Percentiles rank a stretch among this genome's conserved stretches.
phyloP scores from a whole-genome alignment of 2,797 vertebrate species.

The Crenuchus spilurus region DNA sequence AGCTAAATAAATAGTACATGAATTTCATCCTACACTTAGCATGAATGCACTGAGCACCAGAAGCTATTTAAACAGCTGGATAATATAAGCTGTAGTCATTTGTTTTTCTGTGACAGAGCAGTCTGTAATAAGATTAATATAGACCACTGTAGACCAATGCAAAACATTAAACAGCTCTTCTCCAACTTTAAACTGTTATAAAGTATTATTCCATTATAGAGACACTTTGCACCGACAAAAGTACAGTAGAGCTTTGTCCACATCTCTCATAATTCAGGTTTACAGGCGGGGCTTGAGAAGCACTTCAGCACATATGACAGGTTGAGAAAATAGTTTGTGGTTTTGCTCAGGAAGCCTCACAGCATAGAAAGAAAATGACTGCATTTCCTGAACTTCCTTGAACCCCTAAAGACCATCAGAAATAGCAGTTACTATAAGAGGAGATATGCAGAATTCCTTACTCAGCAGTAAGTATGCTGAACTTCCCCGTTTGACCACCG shows the following conservation, averaged over 20 bases:
- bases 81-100: too few species aligned
- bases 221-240: not conserved
- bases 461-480: slow-evolving; percentile 50
- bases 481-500: slow-evolving; percentile 47
- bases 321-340: slow-evolving; percentile 63
- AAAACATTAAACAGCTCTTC: not conserved
- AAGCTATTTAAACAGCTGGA: too few species aligned
- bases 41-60: too few species aligned
- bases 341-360: slow-evolving; percentile 59
- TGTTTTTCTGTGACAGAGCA: not conserved
- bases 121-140: not conserved
- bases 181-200: not conserved
- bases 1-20: too few species aligned
- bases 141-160: not conserved
- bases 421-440: slow-evolving; percentile 50
- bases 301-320: slow-evolving; percentile 41
- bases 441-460: slow-evolving; percentile 50
- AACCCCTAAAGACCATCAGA: slow-evolving; percentile 46
- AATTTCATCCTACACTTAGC: too few species aligned
- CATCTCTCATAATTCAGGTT: slow-evolving; percentile 36
- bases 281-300: slow-evolving; percentile 22
- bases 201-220: too few species aligned
- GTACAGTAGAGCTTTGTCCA: slow-evolving; percentile 28
- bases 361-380: slow-evolving; percentile 57
- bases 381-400: slow-evolving; percentile 62